Conservation (phyloP, 2,888 invertebrate species). For the Scaeva pyrastri region DNA sequence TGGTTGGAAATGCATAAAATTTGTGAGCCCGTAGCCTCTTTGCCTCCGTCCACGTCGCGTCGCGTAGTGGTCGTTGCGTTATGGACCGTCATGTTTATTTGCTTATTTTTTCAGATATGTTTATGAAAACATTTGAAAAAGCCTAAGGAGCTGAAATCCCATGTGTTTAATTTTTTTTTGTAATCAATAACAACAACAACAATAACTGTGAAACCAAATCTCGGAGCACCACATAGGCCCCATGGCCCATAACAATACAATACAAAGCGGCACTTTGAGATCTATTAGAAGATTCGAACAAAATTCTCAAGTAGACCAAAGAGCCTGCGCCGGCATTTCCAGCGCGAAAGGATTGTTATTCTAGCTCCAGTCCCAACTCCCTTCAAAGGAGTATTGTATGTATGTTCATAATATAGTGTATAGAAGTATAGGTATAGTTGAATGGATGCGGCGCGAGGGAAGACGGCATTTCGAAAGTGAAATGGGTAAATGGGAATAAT, state of each 20-base stretch:
- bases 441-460: background rate
- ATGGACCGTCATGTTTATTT: slow-evolving; percentile 51
- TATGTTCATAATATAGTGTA: background rate
- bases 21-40: slow-evolving; percentile 28
- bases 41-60: background rate
- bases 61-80: too few relatives aligned
- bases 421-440: background rate
- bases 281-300: slow-evolving; percentile 56
- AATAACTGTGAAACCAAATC: slow-evolving; percentile 53
- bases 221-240: slow-evolving; percentile 15
- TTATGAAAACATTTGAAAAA: slow-evolving; percentile 55
- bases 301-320: slow-evolving; percentile 73
- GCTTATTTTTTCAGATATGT: slow-evolving; percentile 55
- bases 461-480: slow-evolving; percentile 75
- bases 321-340: slow-evolving; percentile 69
- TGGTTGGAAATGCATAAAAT: slow-evolving; percentile 67
- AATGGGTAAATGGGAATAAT: slow-evolving; percentile 74
- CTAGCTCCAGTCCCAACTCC: slow-evolving; percentile 21
- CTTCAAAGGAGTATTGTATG: slow-evolving; percentile 46
- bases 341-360: slow-evolving; percentile 69
- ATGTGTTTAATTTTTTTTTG: slow-evolving; percentile 3
- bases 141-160: slow-evolving; percentile 27
- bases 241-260: slow-evolving; percentile 30
- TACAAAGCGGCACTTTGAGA: slow-evolving; percentile 72
- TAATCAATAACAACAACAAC: background rate